Conservation (phyloP, 2,797 vertebrate genomes). For the Sardinella longiceps region DNA sequence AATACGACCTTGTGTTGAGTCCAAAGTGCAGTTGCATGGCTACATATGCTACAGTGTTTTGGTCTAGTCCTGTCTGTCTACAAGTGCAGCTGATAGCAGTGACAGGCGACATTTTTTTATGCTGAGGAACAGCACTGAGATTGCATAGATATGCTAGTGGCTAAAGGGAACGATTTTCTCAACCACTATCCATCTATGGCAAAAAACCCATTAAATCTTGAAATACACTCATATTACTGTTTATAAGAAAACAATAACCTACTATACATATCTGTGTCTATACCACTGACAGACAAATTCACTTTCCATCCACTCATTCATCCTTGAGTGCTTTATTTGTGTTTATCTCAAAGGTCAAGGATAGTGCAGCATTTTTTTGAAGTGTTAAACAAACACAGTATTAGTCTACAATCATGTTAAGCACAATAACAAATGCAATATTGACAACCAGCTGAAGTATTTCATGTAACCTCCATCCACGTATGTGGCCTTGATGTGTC, state of each 20-base stretch:
- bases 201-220: no score
- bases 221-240: no score
- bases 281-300: no score
- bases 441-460: background rate
- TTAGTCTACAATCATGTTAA: background rate
- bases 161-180: background rate
- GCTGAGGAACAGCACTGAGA: background rate
- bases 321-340: no score
- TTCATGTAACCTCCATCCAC: background rate
- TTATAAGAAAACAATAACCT: no score
- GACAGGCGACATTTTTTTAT: background rate
- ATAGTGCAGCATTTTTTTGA: background rate
- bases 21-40: conserved; percentile 46
- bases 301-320: no score
- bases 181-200: background rate
- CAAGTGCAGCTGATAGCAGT: conserved; percentile 7
- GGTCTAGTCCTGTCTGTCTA: background rate
- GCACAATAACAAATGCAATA: background rate
- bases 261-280: no score
- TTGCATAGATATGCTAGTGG: background rate
- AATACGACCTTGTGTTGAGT: conserved; percentile 52
- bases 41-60: conserved; percentile 47
- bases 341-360: no score
- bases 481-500: background rate
- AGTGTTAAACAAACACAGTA: background rate